A percentile compares a stretch with the other conserved stretches of the same genome.
phyloP scores from a whole-genome alignment of 2,888 invertebrate genomes.

The Biston betularia region DNA sequence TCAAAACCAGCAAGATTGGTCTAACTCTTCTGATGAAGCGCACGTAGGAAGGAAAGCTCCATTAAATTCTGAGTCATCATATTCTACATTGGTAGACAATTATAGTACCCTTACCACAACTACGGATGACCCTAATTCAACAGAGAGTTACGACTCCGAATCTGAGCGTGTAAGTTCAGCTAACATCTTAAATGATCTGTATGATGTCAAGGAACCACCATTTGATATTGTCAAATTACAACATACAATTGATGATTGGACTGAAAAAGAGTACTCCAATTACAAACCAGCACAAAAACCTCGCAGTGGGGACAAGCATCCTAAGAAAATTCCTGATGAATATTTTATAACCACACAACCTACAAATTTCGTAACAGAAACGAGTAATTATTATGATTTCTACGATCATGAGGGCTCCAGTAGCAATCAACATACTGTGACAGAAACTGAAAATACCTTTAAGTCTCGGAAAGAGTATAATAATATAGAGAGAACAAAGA shows the following conservation, averaged over 20 bases:
- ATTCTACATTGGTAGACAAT: slow-evolving; percentile 55
- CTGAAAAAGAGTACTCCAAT: slow-evolving; percentile 90
- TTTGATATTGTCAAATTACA: slow-evolving; percentile 92
- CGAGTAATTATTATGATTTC: slow-evolving; percentile 69
- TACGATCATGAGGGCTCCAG: slow-evolving; percentile 82
- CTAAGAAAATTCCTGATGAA: slow-evolving; percentile 92
- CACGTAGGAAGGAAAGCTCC: slow-evolving; percentile 83
- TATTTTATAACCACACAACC: slow-evolving; percentile 89
- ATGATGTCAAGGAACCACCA: slow-evolving; percentile 83
- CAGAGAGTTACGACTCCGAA: slow-evolving; percentile 84
- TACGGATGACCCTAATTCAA: slow-evolving; percentile 59
- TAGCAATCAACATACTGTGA: slow-evolving; percentile 75
- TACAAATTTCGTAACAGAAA: slow-evolving; percentile 63
- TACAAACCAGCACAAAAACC: slow-evolving; percentile 78
- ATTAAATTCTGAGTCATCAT: slow-evolving; percentile 60
- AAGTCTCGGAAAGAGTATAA: slow-evolving; percentile 70
- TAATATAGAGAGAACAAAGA: slow-evolving; percentile 67
- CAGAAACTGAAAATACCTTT: slow-evolving; percentile 59
- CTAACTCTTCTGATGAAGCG: slow-evolving; percentile 63
- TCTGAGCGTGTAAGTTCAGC: slow-evolving; percentile 78
- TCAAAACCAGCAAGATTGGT: slow-evolving; percentile 77
- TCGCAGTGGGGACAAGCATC: slow-evolving; percentile 85
- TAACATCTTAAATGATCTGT: slow-evolving; percentile 67
- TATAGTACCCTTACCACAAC: slow-evolving; percentile 57
- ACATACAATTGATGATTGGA: slow-evolving; percentile 95